A percentile compares a stretch with the other conserved stretches of the same genome.
phyloP scores from a whole-genome alignment of 2,888 invertebrate species.

The Harpalus rufipes region DNA sequence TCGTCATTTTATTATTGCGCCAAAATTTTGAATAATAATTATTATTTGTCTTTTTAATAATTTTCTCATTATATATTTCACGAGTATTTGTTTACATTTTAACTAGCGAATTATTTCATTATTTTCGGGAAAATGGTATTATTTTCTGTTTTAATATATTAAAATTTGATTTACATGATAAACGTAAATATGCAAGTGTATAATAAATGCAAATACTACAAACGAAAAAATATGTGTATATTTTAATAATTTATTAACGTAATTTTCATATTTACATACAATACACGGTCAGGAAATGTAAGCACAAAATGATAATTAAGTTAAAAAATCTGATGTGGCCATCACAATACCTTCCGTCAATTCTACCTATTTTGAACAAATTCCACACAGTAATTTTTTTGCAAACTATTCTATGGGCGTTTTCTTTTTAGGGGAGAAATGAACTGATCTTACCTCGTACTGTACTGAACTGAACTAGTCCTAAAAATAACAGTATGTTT shows the following conservation, averaged over 20 bases:
- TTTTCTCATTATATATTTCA: conserved; percentile 54
- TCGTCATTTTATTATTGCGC: conserved; percentile 37
- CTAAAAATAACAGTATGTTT: no score
- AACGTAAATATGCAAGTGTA: background rate
- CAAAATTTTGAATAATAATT: conserved; percentile 30
- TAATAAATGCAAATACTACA: background rate
- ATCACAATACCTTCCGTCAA: no score
- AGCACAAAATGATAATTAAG: no score
- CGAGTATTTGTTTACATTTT: conserved; percentile 40
- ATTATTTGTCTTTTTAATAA: conserved; percentile 50
- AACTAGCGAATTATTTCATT: conserved; percentile 31
- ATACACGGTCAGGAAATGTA: background rate
- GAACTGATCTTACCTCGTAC: no score
- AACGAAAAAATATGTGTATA: background rate
- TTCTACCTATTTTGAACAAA: no score
- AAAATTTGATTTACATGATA: background rate
- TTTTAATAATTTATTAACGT: conserved; percentile 9
- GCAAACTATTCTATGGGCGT: no score
- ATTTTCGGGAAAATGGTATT: background rate
- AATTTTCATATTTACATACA: conserved; percentile 7
- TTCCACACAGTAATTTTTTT: no score
- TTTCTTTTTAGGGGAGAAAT: no score
- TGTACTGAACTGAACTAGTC: no score
- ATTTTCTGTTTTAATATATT: conserved; percentile 23
- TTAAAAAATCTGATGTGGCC: no score